Evolutionary conservation across 2,888 invertebrate genomes (phyloP), one percentile per base, ranked within the genome.

Genomic region (Campoplex nolae): DNA sequence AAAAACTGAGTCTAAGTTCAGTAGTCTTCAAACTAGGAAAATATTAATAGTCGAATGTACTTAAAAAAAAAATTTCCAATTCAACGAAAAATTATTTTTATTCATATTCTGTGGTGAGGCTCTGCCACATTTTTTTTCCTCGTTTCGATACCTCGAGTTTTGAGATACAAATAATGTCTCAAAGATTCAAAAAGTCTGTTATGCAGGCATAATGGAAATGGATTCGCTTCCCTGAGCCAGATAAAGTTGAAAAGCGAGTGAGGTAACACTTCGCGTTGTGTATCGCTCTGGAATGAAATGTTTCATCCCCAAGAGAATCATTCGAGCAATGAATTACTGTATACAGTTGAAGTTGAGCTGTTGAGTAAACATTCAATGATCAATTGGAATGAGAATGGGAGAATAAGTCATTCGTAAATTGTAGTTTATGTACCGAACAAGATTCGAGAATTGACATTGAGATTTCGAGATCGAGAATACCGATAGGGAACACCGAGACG

Each of bases 381-480:
- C 84, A 32, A 35, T 68, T 16, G n/a, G 56, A 73, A 68, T 32
- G 23, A 73, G 67, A 74, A 38, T 74, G 38, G 62, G 85, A 73
- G 67, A 65, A 38, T 38, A 78, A 83, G 38, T 18, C 56, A 51
- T 65, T 65, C 4, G 35, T 71, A 62, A 18, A 18, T 62, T 45
- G 18, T 56, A 71, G 35, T 48, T 73, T 48, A 73, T 42, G 62
- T 71, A 38, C 32, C 67, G 48, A 4, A 38, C 38, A 65, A 42
- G 68, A 73, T 56, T 62, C 42, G 65, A 83, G 68, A 76, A 83
- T 87, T 84, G 75, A 78, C 82, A 87, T 87, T 83, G 83, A 85
- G 79, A 86, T 86, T 86, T 83, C 35, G 79, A 83, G 87, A 87
- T 87, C 75, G 58, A 58, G 45, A 79, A 83, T 48, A 28, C n/a